Conservation (phyloP, 53 echinoderm and acorn worm genomes). For the Henricia sp. region DNA sequence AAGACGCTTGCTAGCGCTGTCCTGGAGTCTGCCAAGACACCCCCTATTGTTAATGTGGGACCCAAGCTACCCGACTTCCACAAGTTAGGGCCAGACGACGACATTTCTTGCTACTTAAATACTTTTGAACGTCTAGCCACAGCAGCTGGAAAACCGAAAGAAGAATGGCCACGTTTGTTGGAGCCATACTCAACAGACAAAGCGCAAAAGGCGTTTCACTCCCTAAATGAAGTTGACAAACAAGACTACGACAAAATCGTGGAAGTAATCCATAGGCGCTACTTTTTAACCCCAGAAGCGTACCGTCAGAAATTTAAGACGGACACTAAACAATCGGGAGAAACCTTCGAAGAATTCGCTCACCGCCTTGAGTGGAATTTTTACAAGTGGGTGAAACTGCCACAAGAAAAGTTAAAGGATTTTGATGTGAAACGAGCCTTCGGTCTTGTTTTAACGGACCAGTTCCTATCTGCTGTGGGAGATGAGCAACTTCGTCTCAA, state of each 20-base stretch:
- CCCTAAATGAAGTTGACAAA: slow-evolving; percentile 39
- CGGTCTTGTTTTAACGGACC: slow-evolving; percentile 47
- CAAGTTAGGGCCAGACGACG: slow-evolving; percentile 48
- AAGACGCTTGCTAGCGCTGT: background rate
- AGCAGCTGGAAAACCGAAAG: background rate
- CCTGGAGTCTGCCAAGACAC: background rate
- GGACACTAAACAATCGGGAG: slow-evolving; percentile 13
- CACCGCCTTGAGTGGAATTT: slow-evolving; percentile 38
- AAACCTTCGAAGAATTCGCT: slow-evolving; percentile 61
- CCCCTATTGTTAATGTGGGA: background rate
- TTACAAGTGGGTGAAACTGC: slow-evolving; percentile 8
- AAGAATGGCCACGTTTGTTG: slow-evolving; percentile 39
- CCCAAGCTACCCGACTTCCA: slow-evolving; percentile 47
- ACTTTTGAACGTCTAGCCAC: slow-evolving; percentile 65
- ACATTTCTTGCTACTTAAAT: slow-evolving; percentile 44
- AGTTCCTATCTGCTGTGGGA: slow-evolving; percentile 30
- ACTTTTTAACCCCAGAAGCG: slow-evolving; percentile 57
- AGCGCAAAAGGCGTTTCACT: too few relatives aligned
- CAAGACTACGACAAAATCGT: slow-evolving; percentile 18
- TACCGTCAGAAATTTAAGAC: slow-evolving; percentile 58
- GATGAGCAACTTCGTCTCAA: slow-evolving; percentile 52
- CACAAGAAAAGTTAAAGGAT: background rate
- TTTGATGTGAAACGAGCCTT: background rate
- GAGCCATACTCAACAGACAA: slow-evolving; percentile 40
- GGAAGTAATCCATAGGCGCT: slow-evolving; percentile 43